Conservation (phyloP, 2,888 invertebrate genomes). For the Clepsis dumicolana region DNA sequence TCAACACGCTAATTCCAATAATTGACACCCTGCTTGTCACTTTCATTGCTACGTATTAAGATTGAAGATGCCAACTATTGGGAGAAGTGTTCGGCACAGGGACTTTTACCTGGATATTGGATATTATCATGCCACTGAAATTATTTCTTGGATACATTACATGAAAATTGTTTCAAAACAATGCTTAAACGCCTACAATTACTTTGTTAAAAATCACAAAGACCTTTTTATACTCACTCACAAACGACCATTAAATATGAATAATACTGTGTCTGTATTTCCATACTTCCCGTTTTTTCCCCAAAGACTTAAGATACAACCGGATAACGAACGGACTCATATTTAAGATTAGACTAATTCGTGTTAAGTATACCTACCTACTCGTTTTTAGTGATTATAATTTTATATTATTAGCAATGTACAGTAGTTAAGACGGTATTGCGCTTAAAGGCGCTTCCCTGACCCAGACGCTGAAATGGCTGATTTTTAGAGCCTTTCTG, state of each 20-base stretch:
- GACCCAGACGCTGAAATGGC: no score
- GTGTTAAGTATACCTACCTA: background rate
- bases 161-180: background rate
- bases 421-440: no score
- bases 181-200: background rate
- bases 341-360: background rate
- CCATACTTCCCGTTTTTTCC: constrained; percentile 12
- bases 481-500: no score
- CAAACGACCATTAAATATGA: constrained; percentile 19
- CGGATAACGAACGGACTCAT: constrained; percentile 6
- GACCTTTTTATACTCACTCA: constrained; percentile 11
- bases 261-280: constrained; percentile 18
- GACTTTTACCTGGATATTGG: no score
- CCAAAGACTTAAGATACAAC: constrained; percentile 11
- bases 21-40: no score
- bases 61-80: no score
- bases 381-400: background rate
- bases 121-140: background rate
- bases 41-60: no score
- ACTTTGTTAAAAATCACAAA: constrained; percentile 16
- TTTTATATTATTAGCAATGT: no score
- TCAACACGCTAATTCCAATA: no score
- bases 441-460: no score
- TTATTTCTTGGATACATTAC: background rate
- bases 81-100: no score